Conservation (phyloP, 2,888 invertebrate species). For the Macroteleia sp. region DNA sequence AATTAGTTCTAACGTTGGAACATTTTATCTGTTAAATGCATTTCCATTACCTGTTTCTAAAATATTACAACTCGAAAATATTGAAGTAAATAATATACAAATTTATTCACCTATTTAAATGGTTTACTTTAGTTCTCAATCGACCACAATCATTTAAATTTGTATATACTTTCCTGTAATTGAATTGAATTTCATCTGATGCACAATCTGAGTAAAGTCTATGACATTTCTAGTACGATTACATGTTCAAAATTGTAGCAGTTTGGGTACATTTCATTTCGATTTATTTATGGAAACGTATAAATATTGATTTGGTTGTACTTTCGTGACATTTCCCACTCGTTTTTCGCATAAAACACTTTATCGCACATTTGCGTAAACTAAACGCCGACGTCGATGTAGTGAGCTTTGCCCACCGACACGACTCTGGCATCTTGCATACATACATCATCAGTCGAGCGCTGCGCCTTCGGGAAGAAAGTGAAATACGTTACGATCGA, state of each 20-base stretch:
- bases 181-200: no score
- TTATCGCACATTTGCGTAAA: constrained; percentile 56
- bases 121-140: no score
- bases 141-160: no score
- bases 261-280: background rate
- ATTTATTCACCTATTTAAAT: no score
- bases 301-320: constrained; percentile 29
- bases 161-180: no score
- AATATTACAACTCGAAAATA: background rate
- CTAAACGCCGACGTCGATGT: constrained; percentile 47
- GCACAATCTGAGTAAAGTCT: background rate
- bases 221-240: constrained; percentile 4
- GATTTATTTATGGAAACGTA: constrained; percentile 17
- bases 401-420: constrained; percentile 50
- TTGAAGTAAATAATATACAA: background rate
- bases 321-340: constrained; percentile 31
- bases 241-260: background rate
- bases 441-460: constrained; percentile 70
- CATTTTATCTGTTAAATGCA: constrained; percentile 1
- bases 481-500: constrained; percentile 78
- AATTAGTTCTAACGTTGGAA: constrained; percentile 32
- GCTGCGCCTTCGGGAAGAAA: constrained; percentile 76
- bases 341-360: constrained; percentile 44
- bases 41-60: background rate
- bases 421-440: constrained; percentile 64